Percentiles rank a stretch among this genome's conserved stretches.
Evolutionary conservation across 2,113 vertebrate species (phyloP).

Genomic region (Epinephelus lanceolatus): DNA sequence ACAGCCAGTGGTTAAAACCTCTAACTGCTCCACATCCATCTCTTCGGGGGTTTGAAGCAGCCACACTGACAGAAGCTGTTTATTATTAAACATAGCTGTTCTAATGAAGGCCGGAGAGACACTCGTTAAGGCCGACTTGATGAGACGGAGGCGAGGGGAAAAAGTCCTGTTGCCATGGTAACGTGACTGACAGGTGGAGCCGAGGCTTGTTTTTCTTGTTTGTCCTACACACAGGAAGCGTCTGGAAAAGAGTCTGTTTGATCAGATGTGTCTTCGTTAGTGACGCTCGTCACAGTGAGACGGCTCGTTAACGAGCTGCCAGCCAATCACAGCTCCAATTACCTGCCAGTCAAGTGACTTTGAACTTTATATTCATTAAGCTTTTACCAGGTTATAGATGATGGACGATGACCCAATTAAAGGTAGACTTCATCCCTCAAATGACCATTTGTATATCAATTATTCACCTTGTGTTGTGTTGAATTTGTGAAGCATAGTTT

Average conservation of each 20-base stretch:
- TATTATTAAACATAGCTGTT: constrained; percentile 23
- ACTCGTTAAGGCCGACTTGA: constrained; percentile 20
- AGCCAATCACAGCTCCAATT: constrained; percentile 38
- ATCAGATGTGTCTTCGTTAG: constrained; percentile 29
- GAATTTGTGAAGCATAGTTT: too few species aligned
- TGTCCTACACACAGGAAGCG: background rate
- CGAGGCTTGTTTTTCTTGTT: constrained; percentile 30
- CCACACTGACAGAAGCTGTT: constrained; percentile 13
- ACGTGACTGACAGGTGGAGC: constrained; percentile 19
- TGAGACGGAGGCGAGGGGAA: background rate
- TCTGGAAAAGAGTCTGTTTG: background rate
- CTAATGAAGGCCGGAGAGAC: constrained; percentile 46
- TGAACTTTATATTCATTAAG: background rate
- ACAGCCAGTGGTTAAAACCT: constrained; percentile 10
- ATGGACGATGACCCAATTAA: background rate
- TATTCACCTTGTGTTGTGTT: too few species aligned
- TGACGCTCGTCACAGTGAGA: background rate
- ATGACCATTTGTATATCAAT: too few species aligned
- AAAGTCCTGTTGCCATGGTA: constrained; percentile 42
- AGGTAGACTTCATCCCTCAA: background rate
- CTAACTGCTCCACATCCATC: background rate
- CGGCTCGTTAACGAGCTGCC: constrained; percentile 5
- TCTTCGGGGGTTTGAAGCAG: background rate
- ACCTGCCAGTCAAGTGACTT: constrained; percentile 2
- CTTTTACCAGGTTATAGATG: background rate